phyloP scores from a whole-genome alignment of 2,797 vertebrate species.

The Meda fulgida region DNA sequence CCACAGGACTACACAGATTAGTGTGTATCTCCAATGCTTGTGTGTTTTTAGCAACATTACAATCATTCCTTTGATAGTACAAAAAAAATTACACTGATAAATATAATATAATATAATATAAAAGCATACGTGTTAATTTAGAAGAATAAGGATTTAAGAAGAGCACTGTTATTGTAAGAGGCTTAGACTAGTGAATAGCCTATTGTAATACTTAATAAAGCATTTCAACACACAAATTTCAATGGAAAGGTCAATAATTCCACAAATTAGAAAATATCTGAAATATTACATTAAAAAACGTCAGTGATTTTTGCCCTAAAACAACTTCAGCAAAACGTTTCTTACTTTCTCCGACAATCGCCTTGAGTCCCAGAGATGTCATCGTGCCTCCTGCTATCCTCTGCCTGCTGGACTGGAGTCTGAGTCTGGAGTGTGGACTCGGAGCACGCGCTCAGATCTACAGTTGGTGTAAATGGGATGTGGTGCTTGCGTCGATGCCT shows the following conservation, averaged over 20 bases:
- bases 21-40: constrained; percentile 8
- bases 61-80: background rate
- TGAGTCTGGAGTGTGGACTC: background rate
- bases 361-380: constrained; percentile 89
- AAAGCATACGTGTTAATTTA: background rate
- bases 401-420: constrained; percentile 6
- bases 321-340: background rate
- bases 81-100: background rate
- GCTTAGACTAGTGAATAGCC: background rate
- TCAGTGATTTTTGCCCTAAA: background rate
- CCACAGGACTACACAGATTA: constrained; percentile 51
- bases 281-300: background rate
- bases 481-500: constrained; percentile 47
- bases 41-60: constrained; percentile 16
- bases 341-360: constrained; percentile 92
- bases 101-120: constrained; percentile 16
- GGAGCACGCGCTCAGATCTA: constrained; percentile 9
- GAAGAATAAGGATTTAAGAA: background rate
- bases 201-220: background rate
- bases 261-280: background rate
- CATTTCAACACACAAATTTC: background rate
- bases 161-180: background rate
- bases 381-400: constrained; percentile 64
- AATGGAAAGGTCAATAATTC: background rate
- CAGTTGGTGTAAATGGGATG: constrained; percentile 29